A percentile compares a stretch with the other conserved stretches of the same genome.
These are phyloP conservation scores for Macrocentrus cingulum DNA, from an alignment of 1,140 invertebrate species.

Conservation along the genomic window DNA sequence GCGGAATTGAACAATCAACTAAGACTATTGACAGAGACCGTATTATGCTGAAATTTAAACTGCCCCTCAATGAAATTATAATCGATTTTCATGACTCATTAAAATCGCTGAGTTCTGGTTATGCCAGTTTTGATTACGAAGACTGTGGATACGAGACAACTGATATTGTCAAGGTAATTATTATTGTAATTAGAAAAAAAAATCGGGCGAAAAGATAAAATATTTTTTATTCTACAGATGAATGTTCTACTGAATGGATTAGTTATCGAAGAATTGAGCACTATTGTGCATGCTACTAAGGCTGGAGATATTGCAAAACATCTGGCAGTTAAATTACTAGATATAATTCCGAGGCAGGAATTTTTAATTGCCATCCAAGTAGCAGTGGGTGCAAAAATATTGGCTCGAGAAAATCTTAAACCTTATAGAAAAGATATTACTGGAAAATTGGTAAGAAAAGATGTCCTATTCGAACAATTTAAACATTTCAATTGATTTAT, in stretches of 20 bases:
- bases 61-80: conserved; percentile 92
- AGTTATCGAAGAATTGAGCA: conserved; percentile 83
- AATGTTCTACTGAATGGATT: conserved; percentile 80
- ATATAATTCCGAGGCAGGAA: conserved; percentile 88
- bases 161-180: conserved; percentile 74
- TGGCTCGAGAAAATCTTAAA: conserved; percentile 86
- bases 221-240: conserved; percentile 62
- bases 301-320: conserved; percentile 68
- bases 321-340: conserved; percentile 78
- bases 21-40: conserved; percentile 80
- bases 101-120: conserved; percentile 89
- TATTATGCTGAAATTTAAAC: conserved; percentile 77
- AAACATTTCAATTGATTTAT: conserved; percentile 18
- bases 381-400: conserved; percentile 74
- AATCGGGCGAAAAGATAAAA: background rate
- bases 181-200: conserved; percentile 19
- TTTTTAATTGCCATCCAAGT: conserved; percentile 88
- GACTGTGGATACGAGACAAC: conserved; percentile 79
- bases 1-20: conserved; percentile 75
- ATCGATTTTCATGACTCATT: conserved; percentile 93
- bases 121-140: conserved; percentile 98
- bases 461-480: background rate
- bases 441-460: conserved; percentile 77
- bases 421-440: conserved; percentile 90
- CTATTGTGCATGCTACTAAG: conserved; percentile 75